phyloP scores from a whole-genome alignment of 1,140 invertebrate genomes.

The Agrilus planipennis region DNA sequence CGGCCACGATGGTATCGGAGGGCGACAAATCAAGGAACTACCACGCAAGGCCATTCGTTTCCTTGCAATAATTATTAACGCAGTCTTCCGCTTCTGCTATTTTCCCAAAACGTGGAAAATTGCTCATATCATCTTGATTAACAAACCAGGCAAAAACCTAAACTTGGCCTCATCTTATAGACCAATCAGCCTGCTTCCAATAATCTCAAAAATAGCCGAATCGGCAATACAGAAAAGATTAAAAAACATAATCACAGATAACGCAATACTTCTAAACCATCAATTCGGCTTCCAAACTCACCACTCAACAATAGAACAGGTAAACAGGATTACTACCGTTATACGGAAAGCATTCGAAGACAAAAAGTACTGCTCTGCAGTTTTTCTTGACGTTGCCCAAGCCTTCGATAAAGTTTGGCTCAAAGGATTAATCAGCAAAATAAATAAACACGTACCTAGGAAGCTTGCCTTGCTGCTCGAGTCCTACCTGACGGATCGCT shows the following conservation, averaged over 20 bases:
- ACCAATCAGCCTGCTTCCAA: constrained; percentile 14
- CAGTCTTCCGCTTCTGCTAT: background rate
- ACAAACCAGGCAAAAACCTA: constrained; percentile 13
- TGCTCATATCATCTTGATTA: constrained; percentile 11
- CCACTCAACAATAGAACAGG: constrained; percentile 11
- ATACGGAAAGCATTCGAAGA: constrained; percentile 9
- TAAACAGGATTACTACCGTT: constrained; percentile 10
- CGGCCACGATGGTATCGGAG: constrained; percentile 12
- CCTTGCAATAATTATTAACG: constrained; percentile 8
- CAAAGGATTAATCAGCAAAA: constrained; percentile 12
- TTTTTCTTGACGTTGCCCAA: constrained; percentile 21
- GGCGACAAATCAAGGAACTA: constrained; percentile 12
- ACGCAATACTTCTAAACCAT: constrained; percentile 3
- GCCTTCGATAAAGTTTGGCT: constrained; percentile 27
- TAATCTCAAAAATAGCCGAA: constrained; percentile 20
- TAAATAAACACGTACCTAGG: constrained; percentile 7
- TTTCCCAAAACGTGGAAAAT: constrained; percentile 10
- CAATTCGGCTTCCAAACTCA: constrained; percentile 9
- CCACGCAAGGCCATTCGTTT: constrained; percentile 8
- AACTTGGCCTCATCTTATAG: constrained; percentile 10
- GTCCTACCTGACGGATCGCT: constrained; percentile 18
- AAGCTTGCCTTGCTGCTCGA: constrained; percentile 15
- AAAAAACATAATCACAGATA: constrained; percentile 12
- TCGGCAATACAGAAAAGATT: constrained; percentile 25
- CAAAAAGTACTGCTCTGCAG: constrained; percentile 13